A percentile compares a stretch with the other conserved stretches of the same genome.
Evolutionary conservation across 2,888 invertebrate species (phyloP).

Genomic region (Eupithecia insigniata): DNA sequence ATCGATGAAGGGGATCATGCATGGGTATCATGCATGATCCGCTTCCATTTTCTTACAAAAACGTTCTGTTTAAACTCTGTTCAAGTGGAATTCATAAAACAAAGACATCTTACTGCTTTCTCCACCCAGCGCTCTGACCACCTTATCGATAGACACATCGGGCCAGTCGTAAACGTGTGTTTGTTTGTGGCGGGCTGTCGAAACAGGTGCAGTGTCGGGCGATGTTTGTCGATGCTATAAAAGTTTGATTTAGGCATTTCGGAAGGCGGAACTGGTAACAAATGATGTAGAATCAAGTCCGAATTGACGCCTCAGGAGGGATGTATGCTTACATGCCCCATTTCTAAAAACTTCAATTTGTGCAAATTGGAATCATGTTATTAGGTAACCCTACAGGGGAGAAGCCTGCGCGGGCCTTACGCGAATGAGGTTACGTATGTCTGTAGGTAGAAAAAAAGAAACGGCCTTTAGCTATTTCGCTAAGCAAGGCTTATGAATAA

Average conservation of each 20-base stretch:
- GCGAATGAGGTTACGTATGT: too few species aligned
- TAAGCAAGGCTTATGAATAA: too few species aligned
- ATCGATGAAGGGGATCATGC: too few species aligned
- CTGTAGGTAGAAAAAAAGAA: too few species aligned
- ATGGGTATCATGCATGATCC: too few species aligned
- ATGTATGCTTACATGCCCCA: too few species aligned
- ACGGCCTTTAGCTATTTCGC: too few species aligned
- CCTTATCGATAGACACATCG: constrained; percentile 44
- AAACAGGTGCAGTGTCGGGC: constrained; percentile 44
- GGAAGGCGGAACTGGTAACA: constrained; percentile 12
- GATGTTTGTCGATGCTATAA: constrained; percentile 25
- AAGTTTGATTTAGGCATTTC: constrained; percentile 19
- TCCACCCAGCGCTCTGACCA: constrained; percentile 13
- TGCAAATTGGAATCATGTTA: background rate
- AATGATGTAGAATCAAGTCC: background rate
- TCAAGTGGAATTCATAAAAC: background rate
- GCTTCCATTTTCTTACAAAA: background rate
- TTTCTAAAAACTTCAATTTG: background rate
- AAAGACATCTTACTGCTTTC: constrained; percentile 18
- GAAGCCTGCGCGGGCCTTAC: too few species aligned
- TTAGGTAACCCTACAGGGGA: too few species aligned
- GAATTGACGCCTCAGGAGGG: background rate
- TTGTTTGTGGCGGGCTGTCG: constrained; percentile 46
- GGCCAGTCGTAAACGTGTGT: constrained; percentile 43
- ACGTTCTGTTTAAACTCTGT: background rate